phyloP scores from a whole-genome alignment of 2,888 invertebrate genomes.

The Aspidiotus destructor region DNA sequence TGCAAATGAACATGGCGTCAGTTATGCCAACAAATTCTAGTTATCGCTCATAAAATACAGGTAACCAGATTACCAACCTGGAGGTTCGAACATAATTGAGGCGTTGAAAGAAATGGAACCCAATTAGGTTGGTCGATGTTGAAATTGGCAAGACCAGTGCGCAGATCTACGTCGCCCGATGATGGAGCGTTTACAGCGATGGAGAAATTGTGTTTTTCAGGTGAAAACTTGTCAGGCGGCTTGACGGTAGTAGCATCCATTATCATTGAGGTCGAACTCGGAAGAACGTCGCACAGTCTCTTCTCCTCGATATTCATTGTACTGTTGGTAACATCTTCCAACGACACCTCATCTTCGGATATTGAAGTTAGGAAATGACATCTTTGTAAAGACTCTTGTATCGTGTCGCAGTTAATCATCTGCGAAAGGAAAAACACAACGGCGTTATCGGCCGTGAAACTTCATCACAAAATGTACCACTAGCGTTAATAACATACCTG shows the following conservation, averaged over 20 bases:
- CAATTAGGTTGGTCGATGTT: conserved; percentile 19
- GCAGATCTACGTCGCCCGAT: conserved; percentile 5
- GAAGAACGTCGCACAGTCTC: conserved; percentile 30
- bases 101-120: conserved; percentile 20
- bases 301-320: conserved; percentile 23
- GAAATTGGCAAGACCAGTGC: conserved; percentile 10
- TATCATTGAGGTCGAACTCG: neutral
- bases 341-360: conserved; percentile 23
- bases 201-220: conserved; percentile 7
- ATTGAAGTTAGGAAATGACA: conserved; percentile 25
- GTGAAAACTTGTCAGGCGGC: conserved; percentile 7
- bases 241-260: conserved; percentile 3
- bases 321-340: conserved; percentile 29
- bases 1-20: neutral
- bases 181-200: neutral
- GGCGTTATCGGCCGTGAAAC: no score
- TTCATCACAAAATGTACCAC: neutral
- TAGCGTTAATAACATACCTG: conserved; percentile 5
- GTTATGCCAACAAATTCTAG: neutral
- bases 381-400: conserved; percentile 20
- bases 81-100: neutral
- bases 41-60: neutral
- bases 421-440: neutral
- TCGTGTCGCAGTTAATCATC: conserved; percentile 21
- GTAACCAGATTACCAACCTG: neutral